phyloP scores from a whole-genome alignment of 2,888 invertebrate species.

The Acanthoscelides obtectus region DNA sequence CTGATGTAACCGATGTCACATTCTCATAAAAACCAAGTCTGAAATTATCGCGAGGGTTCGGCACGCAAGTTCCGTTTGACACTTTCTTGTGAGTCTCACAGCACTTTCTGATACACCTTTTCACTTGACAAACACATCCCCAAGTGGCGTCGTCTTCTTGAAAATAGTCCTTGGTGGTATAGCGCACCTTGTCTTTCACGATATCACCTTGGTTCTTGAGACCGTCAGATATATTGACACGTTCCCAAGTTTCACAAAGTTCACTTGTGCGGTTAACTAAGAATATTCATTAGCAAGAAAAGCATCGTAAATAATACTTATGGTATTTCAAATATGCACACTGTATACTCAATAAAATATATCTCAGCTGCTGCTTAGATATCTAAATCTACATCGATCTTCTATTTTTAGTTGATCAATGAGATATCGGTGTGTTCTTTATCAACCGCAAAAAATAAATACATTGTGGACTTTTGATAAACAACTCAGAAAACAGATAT shows the following conservation, averaged over 20 bases:
- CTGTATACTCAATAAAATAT: too few species aligned
- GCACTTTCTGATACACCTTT: constrained; percentile 26
- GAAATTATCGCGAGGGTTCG: neutral
- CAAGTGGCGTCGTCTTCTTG: constrained; percentile 1
- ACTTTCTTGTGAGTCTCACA: constrained; percentile 14
- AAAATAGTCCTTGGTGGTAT: constrained; percentile 9
- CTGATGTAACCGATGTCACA: neutral
- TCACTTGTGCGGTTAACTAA: neutral
- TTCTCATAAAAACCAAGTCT: constrained; percentile 2
- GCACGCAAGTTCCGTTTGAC: neutral
- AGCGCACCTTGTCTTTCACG: constrained; percentile 9
- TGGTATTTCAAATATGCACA: too few species aligned
- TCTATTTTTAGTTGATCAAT: constrained; percentile 11
- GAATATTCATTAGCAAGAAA: neutral
- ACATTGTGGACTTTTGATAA: too few species aligned
- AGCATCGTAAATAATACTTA: neutral
- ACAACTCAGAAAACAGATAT: too few species aligned
- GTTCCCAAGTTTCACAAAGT: constrained; percentile 6
- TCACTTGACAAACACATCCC: constrained; percentile 22
- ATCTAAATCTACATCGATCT: constrained; percentile 12
- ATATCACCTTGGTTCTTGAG: constrained; percentile 1
- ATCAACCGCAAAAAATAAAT: too few species aligned
- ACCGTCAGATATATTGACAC: constrained; percentile 18
- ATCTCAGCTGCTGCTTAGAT: too few species aligned
- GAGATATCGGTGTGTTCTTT: neutral